A percentile compares a stretch with the other conserved stretches of the same genome.
These are phyloP conservation scores for Ichneumoninae sp. DNA, from an alignment of 2,888 invertebrate species.

Conservation along the genomic window DNA sequence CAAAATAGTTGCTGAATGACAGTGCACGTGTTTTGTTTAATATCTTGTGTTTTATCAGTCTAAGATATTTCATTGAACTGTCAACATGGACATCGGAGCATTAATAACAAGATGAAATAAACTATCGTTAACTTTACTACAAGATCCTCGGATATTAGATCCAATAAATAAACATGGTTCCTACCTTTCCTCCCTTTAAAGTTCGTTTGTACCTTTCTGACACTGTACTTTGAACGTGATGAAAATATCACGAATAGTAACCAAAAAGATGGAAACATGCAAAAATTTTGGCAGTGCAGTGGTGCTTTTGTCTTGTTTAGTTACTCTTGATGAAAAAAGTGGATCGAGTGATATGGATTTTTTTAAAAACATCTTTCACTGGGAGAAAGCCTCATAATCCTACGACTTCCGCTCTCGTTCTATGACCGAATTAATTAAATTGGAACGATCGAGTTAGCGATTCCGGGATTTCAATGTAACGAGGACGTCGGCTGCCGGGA, in stretches of 20 bases:
- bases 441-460: constrained; percentile 30
- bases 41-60: background rate
- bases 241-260: too few species aligned
- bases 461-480: constrained; percentile 37
- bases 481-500: background rate
- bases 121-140: background rate
- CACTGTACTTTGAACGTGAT: too few species aligned
- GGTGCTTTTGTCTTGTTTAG: too few species aligned
- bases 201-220: too few species aligned
- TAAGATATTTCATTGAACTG: constrained; percentile 1
- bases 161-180: background rate
- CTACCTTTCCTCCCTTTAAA: too few species aligned
- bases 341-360: background rate
- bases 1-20: background rate
- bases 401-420: constrained; percentile 12
- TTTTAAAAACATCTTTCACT: background rate
- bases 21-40: constrained; percentile 5
- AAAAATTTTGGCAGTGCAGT: too few species aligned
- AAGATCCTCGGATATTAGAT: background rate
- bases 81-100: background rate
- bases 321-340: too few species aligned
- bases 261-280: too few species aligned
- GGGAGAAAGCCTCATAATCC: background rate
- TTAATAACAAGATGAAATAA: background rate
- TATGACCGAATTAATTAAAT: constrained; percentile 27